Evolutionary conservation across 2,113 vertebrate species (phyloP).

Genomic region (Phoenicopterus ruber): DNA sequence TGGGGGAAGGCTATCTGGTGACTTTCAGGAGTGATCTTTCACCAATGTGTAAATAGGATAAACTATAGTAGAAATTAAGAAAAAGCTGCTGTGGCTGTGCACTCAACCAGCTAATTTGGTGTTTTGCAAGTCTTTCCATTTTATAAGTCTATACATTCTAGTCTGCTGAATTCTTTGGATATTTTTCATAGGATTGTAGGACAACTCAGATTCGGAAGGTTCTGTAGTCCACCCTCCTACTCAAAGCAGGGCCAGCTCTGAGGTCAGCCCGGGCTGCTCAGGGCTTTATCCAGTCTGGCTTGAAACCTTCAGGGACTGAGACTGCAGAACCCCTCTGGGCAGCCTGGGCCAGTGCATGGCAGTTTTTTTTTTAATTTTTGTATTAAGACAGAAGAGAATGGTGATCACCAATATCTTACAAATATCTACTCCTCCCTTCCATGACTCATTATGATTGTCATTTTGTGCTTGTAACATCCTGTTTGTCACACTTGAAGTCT

Average conservation of each 20-base stretch:
- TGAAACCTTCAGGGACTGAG: neutral
- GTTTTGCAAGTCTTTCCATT: neutral
- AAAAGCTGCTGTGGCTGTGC: neutral
- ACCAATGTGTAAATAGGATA: neutral
- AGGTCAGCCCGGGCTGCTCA: neutral
- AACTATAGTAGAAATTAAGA: neutral
- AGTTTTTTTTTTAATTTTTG: neutral
- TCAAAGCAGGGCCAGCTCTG: neutral
- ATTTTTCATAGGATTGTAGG: neutral
- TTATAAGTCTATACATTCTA: rapidly evolving
- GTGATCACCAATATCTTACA: neutral
- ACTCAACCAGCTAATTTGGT: neutral
- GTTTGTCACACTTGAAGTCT: neutral
- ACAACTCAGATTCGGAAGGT: neutral
- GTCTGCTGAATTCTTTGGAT: neutral
- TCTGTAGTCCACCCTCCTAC: neutral
- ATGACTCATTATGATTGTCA: neutral
- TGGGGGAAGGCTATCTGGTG: neutral
- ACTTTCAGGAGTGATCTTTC: neutral
- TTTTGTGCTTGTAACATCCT: neutral
- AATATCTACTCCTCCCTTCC: neutral
- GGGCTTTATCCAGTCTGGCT: neutral
- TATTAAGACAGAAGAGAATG: neutral
- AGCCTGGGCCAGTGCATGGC: neutral
- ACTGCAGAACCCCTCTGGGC: neutral